Percentiles rank a stretch among this genome's conserved stretches.
These are phyloP conservation scores for Microcebus murinus DNA, from an alignment of 2,113 vertebrate genomes.

Conservation along the genomic window DNA sequence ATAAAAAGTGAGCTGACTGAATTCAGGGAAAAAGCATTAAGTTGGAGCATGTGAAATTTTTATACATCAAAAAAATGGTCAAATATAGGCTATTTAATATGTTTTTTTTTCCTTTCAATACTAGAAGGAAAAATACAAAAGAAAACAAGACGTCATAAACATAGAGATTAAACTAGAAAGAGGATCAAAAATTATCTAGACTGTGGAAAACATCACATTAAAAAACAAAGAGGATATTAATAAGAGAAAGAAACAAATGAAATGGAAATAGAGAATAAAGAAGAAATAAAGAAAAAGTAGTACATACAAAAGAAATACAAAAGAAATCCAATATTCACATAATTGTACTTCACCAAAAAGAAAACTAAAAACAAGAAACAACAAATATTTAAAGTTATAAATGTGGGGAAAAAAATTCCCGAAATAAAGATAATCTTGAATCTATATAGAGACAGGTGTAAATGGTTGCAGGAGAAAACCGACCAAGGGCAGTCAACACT, in stretches of 20 bases:
- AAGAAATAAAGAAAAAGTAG: neutral
- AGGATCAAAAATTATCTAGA: neutral
- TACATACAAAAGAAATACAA: neutral
- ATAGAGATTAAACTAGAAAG: neutral
- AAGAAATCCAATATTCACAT: neutral
- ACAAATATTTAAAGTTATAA: neutral
- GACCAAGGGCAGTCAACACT: neutral
- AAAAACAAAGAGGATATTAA: neutral
- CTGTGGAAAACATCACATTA: neutral
- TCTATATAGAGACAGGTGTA: neutral
- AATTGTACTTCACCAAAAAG: neutral
- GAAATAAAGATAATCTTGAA: neutral
- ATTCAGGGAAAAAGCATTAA: neutral
- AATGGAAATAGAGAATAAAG: neutral
- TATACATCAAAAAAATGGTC: neutral
- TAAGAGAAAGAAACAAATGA: slow-evolving; percentile 1
- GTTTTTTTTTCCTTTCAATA: neutral
- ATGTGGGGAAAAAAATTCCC: neutral
- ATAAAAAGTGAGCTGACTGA: neutral
- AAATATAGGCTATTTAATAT: neutral
- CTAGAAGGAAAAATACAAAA: slow-evolving; percentile 20
- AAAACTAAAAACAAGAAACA: neutral
- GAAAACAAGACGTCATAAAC: neutral
- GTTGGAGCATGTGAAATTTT: neutral
- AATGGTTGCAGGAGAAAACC: neutral